phyloP scores from a whole-genome alignment of 2,888 invertebrate genomes.

The Theretra japonica region DNA sequence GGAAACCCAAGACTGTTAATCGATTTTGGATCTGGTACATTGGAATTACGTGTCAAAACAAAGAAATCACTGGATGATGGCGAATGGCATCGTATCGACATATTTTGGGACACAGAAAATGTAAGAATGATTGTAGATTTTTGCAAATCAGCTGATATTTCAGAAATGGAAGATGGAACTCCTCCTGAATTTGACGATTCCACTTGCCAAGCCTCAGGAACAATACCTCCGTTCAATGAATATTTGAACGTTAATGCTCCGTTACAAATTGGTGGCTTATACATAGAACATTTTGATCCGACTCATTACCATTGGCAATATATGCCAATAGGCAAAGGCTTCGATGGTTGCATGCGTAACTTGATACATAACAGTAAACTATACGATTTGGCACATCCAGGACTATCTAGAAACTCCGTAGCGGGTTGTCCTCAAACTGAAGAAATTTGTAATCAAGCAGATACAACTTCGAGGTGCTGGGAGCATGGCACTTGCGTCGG shows the following conservation, averaged over 20 bases:
- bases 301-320: conserved; percentile 95
- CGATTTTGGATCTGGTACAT: conserved; percentile 97
- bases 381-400: conserved; percentile 97
- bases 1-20: conserved; percentile 95
- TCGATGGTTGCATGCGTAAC: conserved; percentile 98
- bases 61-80: conserved; percentile 96
- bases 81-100: conserved; percentile 98
- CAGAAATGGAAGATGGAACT: conserved; percentile 95
- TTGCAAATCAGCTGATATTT: conserved; percentile 95
- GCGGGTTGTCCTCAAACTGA: conserved; percentile 97
- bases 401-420: conserved; percentile 92
- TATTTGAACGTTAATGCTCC: conserved; percentile 98
- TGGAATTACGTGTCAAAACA: conserved; percentile 93
- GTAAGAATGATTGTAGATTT: conserved; percentile 96
- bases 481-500: conserved; percentile 98
- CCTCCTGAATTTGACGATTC: conserved; percentile 95
- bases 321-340: conserved; percentile 94
- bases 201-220: conserved; percentile 94
- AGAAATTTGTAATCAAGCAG: conserved; percentile 94
- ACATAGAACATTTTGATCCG: conserved; percentile 95
- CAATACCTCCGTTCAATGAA: conserved; percentile 97
- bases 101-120: conserved; percentile 97
- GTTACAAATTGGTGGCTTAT: conserved; percentile 96
- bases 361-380: conserved; percentile 97
- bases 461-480: conserved; percentile 94